Conservation (phyloP, 1,140 invertebrate species). For the Drosophila micromelanica region DNA sequence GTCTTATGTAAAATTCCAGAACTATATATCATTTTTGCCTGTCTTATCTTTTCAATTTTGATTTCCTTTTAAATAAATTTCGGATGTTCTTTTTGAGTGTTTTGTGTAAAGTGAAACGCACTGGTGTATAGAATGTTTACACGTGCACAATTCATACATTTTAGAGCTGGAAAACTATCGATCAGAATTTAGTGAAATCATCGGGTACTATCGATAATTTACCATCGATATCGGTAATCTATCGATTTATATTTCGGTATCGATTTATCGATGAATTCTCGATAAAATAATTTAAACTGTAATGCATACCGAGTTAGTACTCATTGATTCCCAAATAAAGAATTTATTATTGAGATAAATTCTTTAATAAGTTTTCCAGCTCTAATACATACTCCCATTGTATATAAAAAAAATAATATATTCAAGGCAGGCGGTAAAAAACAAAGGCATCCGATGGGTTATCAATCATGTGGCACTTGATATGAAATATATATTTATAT, state of each 20-base stretch:
- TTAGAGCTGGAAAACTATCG: conserved; percentile 19
- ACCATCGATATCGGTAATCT: too few species aligned
- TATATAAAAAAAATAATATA: conserved; percentile 27
- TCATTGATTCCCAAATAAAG: too few species aligned
- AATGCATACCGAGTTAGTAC: too few species aligned
- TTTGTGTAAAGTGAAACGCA: conserved; percentile 43
- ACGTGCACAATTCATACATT: conserved; percentile 20
- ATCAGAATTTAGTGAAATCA: neutral
- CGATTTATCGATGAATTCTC: neutral
- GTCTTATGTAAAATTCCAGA: conserved; percentile 37
- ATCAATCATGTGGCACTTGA: conserved; percentile 27
- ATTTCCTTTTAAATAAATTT: conserved; percentile 27
- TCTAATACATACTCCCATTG: conserved; percentile 22
- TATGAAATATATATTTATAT: conserved; percentile 19
- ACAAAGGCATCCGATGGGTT: conserved; percentile 30
- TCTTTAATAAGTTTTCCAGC: conserved; percentile 6
- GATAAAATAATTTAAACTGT: too few species aligned
- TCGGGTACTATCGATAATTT: neutral
- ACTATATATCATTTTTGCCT: conserved; percentile 22
- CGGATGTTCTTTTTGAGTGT: neutral
- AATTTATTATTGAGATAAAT: too few species aligned
- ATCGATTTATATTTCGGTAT: neutral
- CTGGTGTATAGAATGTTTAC: conserved; percentile 65
- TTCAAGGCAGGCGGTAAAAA: conserved; percentile 5
- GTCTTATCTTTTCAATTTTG: conserved; percentile 29